These are phyloP conservation scores for Ochropleura leucogaster DNA, from an alignment of 2,888 invertebrate genomes.

Conservation along the genomic window DNA sequence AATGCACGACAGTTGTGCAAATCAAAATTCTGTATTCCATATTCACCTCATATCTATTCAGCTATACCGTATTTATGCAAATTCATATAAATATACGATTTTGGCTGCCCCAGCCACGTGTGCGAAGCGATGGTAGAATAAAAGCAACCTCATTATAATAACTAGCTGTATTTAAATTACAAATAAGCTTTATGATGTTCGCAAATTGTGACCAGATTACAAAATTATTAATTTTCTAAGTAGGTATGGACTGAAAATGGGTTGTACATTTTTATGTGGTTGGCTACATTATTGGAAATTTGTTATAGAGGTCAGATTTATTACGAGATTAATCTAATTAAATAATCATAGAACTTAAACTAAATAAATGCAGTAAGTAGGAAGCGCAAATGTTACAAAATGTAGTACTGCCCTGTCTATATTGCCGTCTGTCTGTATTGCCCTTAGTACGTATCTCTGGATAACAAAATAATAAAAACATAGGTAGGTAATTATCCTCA, in stretches of 20 bases:
- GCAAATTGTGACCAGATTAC: conserved; percentile 53
- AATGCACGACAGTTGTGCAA: background rate
- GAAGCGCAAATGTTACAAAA: background rate
- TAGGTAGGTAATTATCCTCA: no score
- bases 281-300: background rate
- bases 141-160: conserved; percentile 66
- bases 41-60: conserved; percentile 39
- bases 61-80: conserved; percentile 23
- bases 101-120: conserved; percentile 57
- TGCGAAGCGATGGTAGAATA: conserved; percentile 59
- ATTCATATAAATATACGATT: conserved; percentile 50
- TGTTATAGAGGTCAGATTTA: background rate
- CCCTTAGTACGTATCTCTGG: background rate
- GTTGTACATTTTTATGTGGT: conserved; percentile 1
- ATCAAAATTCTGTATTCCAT: conserved; percentile 34
- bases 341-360: background rate
- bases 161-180: conserved; percentile 69
- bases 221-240: conserved; percentile 39
- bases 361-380: background rate
- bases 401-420: background rate
- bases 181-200: conserved; percentile 61
- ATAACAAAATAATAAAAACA: background rate
- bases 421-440: background rate
- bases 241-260: background rate
- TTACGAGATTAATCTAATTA: background rate